phyloP scores from a whole-genome alignment of 2,797 vertebrate genomes.

The Eospalax fontanierii region DNA sequence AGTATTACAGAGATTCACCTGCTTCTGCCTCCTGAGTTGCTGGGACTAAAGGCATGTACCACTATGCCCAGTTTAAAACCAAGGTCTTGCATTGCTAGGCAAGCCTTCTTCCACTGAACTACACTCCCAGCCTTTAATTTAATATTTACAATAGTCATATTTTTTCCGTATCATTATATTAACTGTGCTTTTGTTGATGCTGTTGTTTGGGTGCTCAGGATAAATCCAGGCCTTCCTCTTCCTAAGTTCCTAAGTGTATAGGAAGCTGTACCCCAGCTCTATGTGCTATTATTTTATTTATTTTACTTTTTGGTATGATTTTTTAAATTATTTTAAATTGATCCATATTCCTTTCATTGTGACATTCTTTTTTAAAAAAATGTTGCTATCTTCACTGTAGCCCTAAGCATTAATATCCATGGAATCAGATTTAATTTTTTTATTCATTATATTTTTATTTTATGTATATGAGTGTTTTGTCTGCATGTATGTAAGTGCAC shows the following conservation, averaged over 20 bases:
- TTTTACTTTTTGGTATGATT: neutral
- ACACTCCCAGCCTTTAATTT: neutral
- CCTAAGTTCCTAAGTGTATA: neutral
- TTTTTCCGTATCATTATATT: neutral
- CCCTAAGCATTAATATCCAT: neutral
- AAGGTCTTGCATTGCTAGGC: no score
- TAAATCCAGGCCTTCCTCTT: neutral
- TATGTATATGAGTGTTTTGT: no score
- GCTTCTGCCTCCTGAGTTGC: no score
- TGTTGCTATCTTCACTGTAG: neutral
- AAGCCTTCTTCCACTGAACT: no score
- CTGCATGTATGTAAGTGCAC: no score
- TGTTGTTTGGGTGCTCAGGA: neutral
- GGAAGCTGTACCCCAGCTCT: neutral
- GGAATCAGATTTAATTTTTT: neutral
- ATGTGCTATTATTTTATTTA: neutral
- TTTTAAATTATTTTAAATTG: neutral
- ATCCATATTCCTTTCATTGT: neutral
- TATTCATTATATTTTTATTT: neutral
- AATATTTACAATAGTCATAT: neutral
- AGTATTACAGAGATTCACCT: no score
- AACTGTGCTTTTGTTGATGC: neutral
- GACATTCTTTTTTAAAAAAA: neutral
- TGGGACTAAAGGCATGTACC: no score
- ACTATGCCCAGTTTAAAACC: no score